Base-by-base conservation (phyloP, 1,140 invertebrate species). In the Aphis craccivora region DNA sequence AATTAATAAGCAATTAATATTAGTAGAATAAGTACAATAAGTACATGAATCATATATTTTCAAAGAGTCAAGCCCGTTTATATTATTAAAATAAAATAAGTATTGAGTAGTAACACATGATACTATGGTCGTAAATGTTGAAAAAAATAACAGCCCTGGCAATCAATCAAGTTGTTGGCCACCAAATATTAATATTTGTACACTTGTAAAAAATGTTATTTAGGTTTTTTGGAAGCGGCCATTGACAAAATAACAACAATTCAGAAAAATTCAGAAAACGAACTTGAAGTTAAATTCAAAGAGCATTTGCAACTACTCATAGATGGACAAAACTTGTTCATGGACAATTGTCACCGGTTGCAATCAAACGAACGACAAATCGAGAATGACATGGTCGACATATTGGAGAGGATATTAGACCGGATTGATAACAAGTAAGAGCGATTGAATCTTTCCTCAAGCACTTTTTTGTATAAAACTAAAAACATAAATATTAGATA, bases 361-460 rank as follows among this genome's bases (percentile, higher is more conserved):
- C 93, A 93, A 93, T 60, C 88, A 25, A 93, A 93, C 35, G 93
- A 93, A 83, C 87, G 67, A 4, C 93, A 93, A 93, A 93, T 93
- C n/a, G 93, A 93, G 40, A 89, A 93, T 18, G 89, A 93, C 4
- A 90, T 93, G 55, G 67, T 93, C 8, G 25, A 40, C 22, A 90
- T 93, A 81, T 40, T 93, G 3, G 60, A 93, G 55, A 43, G 67
- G n/a, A 83, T 93, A 40, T 76, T 90, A 20, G 48, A 90, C 35
- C 89, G 90, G 11, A 81, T 93, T 45, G 88, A 93, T 84, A 93
- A 90, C 48, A 89, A 83, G 93, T 93, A 35, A 92, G 53, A 55
- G 7, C 6, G 9, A n/a, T 87, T 45, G 25, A 0, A 87, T n/a
- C n/a, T 67, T 30, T 30, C n/a, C 25, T 2, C 30, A 30, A 60